Evolutionary conservation across 2,888 invertebrate species (phyloP).

Genomic region (Malthinus seriepunctatus): DNA sequence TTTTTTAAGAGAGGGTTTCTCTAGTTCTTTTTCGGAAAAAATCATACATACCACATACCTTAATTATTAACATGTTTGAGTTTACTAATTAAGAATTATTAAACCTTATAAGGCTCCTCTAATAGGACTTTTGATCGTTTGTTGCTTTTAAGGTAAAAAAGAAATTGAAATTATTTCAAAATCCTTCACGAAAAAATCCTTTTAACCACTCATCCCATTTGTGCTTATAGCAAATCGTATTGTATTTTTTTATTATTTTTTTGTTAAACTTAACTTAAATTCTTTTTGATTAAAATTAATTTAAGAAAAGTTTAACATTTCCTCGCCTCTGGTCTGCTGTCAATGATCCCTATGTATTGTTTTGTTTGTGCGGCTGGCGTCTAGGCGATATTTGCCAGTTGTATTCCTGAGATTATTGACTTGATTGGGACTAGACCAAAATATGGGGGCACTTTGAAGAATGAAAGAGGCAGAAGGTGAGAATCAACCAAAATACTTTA

Average conservation of each 20-base stretch:
- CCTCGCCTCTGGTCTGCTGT: constrained; percentile 40
- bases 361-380: constrained; percentile 65
- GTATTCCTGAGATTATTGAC: constrained; percentile 99
- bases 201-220: constrained; percentile 21
- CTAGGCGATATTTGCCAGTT: constrained; percentile 99
- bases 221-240: constrained; percentile 33
- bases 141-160: constrained; percentile 26
- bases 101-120: constrained; percentile 54
- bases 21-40: no score
- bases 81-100: background rate
- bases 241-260: constrained; percentile 15
- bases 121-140: constrained; percentile 44
- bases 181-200: constrained; percentile 16
- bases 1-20: no score
- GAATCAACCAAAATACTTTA: constrained; percentile 52
- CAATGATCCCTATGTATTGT: constrained; percentile 55
- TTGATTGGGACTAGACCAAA: constrained; percentile 99
- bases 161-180: constrained; percentile 15
- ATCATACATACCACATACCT: constrained; percentile 11
- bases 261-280: constrained; percentile 19
- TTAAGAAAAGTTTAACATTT: constrained; percentile 23
- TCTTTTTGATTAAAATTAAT: background rate
- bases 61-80: constrained; percentile 3
- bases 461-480: constrained; percentile 99
- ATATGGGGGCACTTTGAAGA: constrained; percentile 99